A percentile compares a stretch with the other conserved stretches of the same genome.
Evolutionary conservation across 2,113 vertebrate genomes (phyloP).

Genomic region (Lipophrys pholis): DNA sequence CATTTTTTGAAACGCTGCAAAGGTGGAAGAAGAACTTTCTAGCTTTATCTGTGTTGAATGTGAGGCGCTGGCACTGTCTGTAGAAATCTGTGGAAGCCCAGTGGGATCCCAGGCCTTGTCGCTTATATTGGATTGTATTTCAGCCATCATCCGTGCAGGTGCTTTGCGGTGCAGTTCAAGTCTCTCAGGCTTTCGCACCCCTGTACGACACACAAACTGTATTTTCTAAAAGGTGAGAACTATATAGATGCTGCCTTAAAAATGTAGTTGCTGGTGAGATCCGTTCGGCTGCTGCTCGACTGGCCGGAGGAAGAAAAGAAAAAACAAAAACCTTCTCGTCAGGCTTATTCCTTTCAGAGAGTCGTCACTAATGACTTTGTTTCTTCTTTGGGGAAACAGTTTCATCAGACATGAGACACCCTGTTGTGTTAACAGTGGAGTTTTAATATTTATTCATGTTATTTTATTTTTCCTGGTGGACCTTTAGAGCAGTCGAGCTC

Average conservation of each 20-base stretch:
- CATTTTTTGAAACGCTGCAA: conserved; percentile 51
- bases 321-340: conserved; percentile 38
- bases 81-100: conserved; percentile 39
- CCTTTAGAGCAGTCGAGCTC: conserved; percentile 43
- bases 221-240: conserved; percentile 66
- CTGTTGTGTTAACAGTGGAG: conserved; percentile 46
- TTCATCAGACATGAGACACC: conserved; percentile 47
- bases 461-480: conserved; percentile 37
- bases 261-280: conserved; percentile 64
- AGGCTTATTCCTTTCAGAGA: conserved; percentile 68
- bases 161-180: conserved; percentile 54
- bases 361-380: conserved; percentile 18
- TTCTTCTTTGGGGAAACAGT: conserved; percentile 4
- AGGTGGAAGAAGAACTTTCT: conserved; percentile 41
- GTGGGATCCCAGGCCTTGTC: conserved; percentile 52
- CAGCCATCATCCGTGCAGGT: conserved; percentile 57
- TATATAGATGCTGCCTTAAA: conserved; percentile 77
- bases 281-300: conserved; percentile 33
- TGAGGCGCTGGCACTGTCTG: conserved; percentile 60
- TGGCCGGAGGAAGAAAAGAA: conserved; percentile 9
- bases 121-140: conserved; percentile 63
- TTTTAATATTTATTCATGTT: conserved; percentile 72
- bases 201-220: conserved; percentile 60
- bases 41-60: conserved; percentile 64
- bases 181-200: conserved; percentile 32